phyloP scores from a whole-genome alignment of 2,113 vertebrate species.

The Alethe castanea region DNA sequence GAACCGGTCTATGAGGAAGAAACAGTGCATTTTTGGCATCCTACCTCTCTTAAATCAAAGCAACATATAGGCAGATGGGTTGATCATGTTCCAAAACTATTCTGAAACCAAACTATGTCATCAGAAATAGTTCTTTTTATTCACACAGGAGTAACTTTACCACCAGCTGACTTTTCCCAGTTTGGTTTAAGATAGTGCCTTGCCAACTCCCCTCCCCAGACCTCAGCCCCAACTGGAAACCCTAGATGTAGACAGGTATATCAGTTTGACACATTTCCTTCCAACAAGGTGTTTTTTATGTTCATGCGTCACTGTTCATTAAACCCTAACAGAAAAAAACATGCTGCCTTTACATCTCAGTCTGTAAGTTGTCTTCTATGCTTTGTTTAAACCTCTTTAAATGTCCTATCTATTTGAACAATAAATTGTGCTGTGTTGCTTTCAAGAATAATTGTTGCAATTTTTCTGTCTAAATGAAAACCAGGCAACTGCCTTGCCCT shows the following conservation, averaged over 20 bases:
- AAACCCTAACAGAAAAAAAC: neutral
- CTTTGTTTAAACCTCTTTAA: neutral
- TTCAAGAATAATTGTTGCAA: neutral
- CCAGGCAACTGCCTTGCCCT: neutral
- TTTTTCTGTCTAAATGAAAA: constrained; percentile 5
- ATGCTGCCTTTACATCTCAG: neutral
- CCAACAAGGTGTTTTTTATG: neutral
- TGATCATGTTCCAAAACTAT: neutral
- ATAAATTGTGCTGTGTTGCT: neutral
- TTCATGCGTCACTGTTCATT: neutral
- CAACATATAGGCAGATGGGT: neutral
- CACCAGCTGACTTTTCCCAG: neutral
- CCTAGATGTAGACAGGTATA: neutral
- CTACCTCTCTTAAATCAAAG: neutral
- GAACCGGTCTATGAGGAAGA: neutral
- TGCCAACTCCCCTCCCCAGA: neutral
- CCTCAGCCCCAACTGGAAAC: neutral
- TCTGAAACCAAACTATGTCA: neutral
- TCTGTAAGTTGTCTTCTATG: neutral
- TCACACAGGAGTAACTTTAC: neutral
- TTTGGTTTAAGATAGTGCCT: neutral
- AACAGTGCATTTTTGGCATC: neutral
- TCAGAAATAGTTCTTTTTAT: neutral
- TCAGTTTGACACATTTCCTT: neutral
- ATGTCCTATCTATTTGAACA: neutral